Evolutionary conservation across 2,113 vertebrate species (phyloP).

Genomic region (Xenotilapia longispinis): DNA sequence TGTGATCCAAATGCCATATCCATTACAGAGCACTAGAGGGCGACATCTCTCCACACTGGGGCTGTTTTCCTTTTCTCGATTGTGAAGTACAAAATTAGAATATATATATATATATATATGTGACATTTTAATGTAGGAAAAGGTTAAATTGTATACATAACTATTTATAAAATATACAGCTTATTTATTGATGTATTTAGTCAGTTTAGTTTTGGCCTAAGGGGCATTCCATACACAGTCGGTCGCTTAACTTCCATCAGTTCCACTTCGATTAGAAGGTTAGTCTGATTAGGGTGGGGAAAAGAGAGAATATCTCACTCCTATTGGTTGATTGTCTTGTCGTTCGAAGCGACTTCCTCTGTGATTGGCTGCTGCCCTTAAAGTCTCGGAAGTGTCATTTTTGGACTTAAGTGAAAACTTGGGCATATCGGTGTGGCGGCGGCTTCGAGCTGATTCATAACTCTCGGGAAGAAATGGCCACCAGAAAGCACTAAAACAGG

Average conservation of each 20-base stretch:
- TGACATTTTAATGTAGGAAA: neutral
- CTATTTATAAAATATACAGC: rapidly evolving
- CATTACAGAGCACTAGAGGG: neutral
- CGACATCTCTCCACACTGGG: neutral
- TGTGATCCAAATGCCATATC: neutral
- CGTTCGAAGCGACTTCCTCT: neutral
- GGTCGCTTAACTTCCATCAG: neutral
- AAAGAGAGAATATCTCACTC: rapidly evolving
- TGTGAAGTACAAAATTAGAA: neutral
- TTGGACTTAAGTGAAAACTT: conserved; percentile 41
- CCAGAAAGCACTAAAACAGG: conserved; percentile 26
- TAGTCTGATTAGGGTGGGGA: neutral
- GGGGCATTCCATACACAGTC: neutral
- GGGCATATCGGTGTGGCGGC: neutral
- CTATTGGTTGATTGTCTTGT: conserved; percentile 1
- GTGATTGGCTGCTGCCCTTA: conserved; percentile 31
- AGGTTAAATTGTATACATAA: rapidly evolving
- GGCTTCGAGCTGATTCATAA: neutral
- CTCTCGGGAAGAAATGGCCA: conserved; percentile 15
- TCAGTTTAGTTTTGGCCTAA: neutral
- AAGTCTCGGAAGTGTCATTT: conserved; percentile 52
- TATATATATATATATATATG: neutral
- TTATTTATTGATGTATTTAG: neutral
- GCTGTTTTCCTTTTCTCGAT: neutral
- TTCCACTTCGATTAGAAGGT: neutral